Evolutionary conservation across 2,888 invertebrate genomes (phyloP), one percentile per base, ranked within the genome.

Genomic region (Melanostoma mellinum): DNA sequence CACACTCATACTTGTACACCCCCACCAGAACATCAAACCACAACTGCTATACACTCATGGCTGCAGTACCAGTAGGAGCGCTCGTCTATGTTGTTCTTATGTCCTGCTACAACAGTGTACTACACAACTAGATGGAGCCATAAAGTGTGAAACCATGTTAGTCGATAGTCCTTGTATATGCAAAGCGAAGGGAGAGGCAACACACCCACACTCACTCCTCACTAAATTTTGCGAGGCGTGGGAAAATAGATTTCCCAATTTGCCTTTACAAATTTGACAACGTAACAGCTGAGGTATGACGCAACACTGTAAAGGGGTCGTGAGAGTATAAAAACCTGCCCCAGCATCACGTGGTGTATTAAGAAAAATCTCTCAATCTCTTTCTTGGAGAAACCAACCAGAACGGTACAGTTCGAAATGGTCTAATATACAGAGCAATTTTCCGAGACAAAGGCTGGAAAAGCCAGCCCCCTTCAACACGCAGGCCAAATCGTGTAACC

Each of bases 261-360:
- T 56, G 58, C 58, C 61, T 52, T 53, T 63, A 73, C 30, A 53
- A 68, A 42, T 69, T 71, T 74, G 79, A 79, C 78, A 84, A 86
- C 86, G 86, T 88, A 90, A 89, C 90, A 90, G 90, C 90, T 90
- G 90, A 90, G 89, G 87, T 87, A 89, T 90, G 90, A 90, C 91
- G 90, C 89, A 90, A 90, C 87, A 86, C 84, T 71, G 68, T 86
- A 85, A 85, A 88, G 88, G 88, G 88, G 88, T 85, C 78, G 77
- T 36, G 78, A 75, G 86, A 68, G 60, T 67, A 2, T 1, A 20
- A 8, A 20, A 32, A 38, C 33, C 50, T 78, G 55, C 73, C 71
- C 69, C 74, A 78, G 69, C 74, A 86, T 86, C 87, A 87, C 86
- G 86, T 86, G 86, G 82, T 85, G 48, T 60, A n/a, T 65, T 35